Conservation (phyloP, 2,113 vertebrate species). For the Paramisgurnus dabryanus region DNA sequence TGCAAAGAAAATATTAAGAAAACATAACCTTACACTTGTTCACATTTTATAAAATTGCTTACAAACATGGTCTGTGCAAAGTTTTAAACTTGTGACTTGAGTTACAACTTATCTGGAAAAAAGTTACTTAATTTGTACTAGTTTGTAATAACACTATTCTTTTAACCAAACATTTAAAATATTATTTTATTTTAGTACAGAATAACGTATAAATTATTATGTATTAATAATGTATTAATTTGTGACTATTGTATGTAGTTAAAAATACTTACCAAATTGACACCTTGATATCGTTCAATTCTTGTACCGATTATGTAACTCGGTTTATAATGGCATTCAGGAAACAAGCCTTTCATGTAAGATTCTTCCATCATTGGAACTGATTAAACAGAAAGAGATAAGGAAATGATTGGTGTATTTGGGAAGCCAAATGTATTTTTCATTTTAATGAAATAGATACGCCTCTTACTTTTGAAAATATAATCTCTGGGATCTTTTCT, state of each 20-base stretch:
- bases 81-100: too few species aligned
- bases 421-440: neutral
- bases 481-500: constrained; percentile 35
- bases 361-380: constrained; percentile 28
- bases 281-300: constrained; percentile 33
- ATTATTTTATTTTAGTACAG: too few species aligned
- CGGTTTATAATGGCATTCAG: constrained; percentile 34
- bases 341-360: neutral
- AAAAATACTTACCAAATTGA: constrained; percentile 36
- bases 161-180: too few species aligned
- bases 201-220: too few species aligned
- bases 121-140: too few species aligned
- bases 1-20: neutral
- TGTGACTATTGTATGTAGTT: neutral
- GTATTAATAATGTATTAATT: too few species aligned
- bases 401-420: neutral
- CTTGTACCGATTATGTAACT: neutral
- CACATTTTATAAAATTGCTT: neutral
- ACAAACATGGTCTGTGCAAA: too few species aligned
- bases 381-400: neutral
- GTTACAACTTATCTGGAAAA: too few species aligned
- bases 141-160: too few species aligned
- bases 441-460: neutral
- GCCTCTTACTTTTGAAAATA: constrained; percentile 29
- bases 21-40: neutral